A percentile compares a stretch with the other conserved stretches of the same genome.
Conservation (phyloP, 2,888 invertebrate genomes). For the Tipula confusa region DNA sequence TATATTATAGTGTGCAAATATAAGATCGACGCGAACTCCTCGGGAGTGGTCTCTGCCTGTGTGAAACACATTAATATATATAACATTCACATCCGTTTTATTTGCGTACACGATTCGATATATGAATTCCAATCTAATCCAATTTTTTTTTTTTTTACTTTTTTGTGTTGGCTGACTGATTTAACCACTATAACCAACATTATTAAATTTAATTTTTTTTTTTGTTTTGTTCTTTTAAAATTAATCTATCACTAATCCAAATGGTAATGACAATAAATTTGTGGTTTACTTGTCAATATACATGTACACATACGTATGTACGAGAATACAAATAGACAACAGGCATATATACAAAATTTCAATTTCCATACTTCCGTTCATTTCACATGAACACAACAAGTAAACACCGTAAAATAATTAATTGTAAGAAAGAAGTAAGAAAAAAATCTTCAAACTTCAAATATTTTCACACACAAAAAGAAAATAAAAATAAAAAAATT, state of each 20-base stretch:
- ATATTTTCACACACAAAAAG: conserved; percentile 20
- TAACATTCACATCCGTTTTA: background rate
- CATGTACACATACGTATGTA: background rate
- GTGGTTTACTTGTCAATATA: background rate
- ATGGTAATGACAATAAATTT: background rate
- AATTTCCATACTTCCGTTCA: conserved; percentile 20
- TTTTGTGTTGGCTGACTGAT: background rate
- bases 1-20: no score
- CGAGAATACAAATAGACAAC: background rate
- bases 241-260: background rate
- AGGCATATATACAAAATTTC: background rate
- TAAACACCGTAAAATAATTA: conserved; percentile 20
- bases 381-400: conserved; percentile 12
- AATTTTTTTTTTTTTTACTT: background rate
- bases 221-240: background rate
- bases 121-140: background rate
- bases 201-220: background rate
- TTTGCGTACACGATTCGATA: background rate
- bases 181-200: background rate
- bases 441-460: background rate
- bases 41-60: background rate
- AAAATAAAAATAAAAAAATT: background rate
- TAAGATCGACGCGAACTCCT: background rate
- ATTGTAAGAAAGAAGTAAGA: background rate
- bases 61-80: background rate